A percentile compares a stretch with the other conserved stretches of the same genome.
phyloP scores from a whole-genome alignment of 2,888 invertebrate genomes.

The Phyllotreta cruciferae region DNA sequence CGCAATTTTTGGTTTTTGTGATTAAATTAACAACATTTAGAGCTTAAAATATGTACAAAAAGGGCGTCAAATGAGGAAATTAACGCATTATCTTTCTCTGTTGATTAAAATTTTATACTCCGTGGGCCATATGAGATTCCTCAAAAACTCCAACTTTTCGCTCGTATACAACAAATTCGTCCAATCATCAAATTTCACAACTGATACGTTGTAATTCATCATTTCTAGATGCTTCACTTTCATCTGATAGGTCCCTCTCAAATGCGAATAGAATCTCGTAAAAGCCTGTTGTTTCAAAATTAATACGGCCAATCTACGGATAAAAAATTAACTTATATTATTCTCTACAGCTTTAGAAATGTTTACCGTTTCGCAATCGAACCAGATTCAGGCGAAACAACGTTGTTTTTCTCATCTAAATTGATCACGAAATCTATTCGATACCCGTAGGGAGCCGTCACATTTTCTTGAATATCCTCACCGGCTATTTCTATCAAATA shows the following conservation, averaged over 20 bases:
- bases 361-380: slow-evolving; percentile 44
- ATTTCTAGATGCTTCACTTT: slow-evolving; percentile 69
- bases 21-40: too few relatives aligned
- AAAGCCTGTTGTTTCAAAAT: slow-evolving; percentile 60
- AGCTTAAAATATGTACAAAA: too few relatives aligned
- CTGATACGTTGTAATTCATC: slow-evolving; percentile 67
- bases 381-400: slow-evolving; percentile 36
- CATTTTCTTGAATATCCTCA: slow-evolving; percentile 49
- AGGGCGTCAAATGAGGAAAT: too few relatives aligned
- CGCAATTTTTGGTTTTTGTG: background rate
- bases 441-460: slow-evolving; percentile 61
- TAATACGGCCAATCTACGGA: slow-evolving; percentile 61
- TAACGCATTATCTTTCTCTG: slow-evolving; percentile 18
- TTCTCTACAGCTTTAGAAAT: background rate
- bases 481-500: slow-evolving; percentile 50
- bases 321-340: slow-evolving; percentile 18
- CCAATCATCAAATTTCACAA: slow-evolving; percentile 64
- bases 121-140: slow-evolving; percentile 34
- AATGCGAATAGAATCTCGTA: slow-evolving; percentile 59
- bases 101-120: slow-evolving; percentile 2
- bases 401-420: slow-evolving; percentile 46
- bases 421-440: slow-evolving; percentile 57
- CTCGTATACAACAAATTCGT: slow-evolving; percentile 64
- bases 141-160: slow-evolving; percentile 59
- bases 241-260: slow-evolving; percentile 64